Base-by-base conservation (phyloP, 1,140 invertebrate genomes). In the Lordiphosa collinella region DNA sequence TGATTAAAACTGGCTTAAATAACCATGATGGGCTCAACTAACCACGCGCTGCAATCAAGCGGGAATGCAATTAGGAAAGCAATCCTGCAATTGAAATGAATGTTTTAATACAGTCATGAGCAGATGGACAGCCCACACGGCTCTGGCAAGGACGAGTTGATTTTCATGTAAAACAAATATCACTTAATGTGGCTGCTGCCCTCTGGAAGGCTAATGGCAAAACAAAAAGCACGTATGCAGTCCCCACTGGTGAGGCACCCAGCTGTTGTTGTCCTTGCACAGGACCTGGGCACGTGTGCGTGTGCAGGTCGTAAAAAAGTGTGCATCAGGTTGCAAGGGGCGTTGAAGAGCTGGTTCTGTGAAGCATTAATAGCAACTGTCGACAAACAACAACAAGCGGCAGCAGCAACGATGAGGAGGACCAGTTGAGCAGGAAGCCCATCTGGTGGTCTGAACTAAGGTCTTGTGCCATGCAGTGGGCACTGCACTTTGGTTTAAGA, bases 141-240 rank as follows among this genome's bases (percentile, higher is more conserved):
- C 41, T 53, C 38, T 16, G n/a, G 44, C 67, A 67, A 57, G 57
- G 49, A 70, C 67, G 54, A 69, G 71, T 84, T 76, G 71, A 82
- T 84, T 71, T 84, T 84, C 78, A 72, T 82, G 76, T 82, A 82
- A 84, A 82, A 82, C 76, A 84, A 82, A 82, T 82, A 84, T 84
- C 72, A 84, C 78, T 84, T 82, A 82, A 84, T 82, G 78, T 76
- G 58, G 47, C 51, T 43, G 47, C 38, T 34, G 37, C 53, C 31
- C 75, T 80, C 53, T 46, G 31, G 32, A 31, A 14, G 54, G 58
- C 78, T 82, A 84, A 82, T 82, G 76, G 71, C 41, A 72, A 72
- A 72, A 70, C 78, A 84, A 72, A 76, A 82, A 68, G 71, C 66
- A 80, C 75, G 75, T 82, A 70, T 29, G 16, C 9, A 16, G 16